phyloP scores from a whole-genome alignment of 2,888 invertebrate species.

The Eledona agricola region DNA sequence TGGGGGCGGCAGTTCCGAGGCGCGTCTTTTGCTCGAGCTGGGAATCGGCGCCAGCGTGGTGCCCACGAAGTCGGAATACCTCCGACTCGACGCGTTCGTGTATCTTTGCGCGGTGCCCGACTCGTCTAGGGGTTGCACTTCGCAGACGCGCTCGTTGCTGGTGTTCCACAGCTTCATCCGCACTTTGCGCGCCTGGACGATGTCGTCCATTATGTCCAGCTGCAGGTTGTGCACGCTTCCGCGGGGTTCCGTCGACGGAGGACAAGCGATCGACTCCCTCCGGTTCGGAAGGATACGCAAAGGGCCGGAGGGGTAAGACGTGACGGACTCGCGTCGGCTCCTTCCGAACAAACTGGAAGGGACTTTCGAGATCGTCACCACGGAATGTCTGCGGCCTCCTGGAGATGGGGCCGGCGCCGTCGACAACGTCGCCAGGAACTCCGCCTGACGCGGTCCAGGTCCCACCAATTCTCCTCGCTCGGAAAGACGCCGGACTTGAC shows the following conservation, averaged over 20 bases:
- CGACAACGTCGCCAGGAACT: slow-evolving; percentile 83
- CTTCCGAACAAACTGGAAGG: slow-evolving; percentile 80
- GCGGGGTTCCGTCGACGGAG: slow-evolving; percentile 75
- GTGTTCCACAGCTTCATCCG: slow-evolving; percentile 88
- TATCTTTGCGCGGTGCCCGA: slow-evolving; percentile 68
- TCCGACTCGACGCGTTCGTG: slow-evolving; percentile 65
- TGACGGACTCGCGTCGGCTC: slow-evolving; percentile 81
- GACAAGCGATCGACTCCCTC: slow-evolving; percentile 66
- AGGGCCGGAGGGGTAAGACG: slow-evolving; percentile 73
- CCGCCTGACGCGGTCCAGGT: slow-evolving; percentile 80
- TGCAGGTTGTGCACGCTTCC: slow-evolving; percentile 86
- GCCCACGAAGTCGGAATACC: slow-evolving; percentile 79
- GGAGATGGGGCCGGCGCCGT: slow-evolving; percentile 76
- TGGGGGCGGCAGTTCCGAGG: slow-evolving; percentile 76
- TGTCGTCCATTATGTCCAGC: slow-evolving; percentile 89
- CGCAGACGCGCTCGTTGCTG: slow-evolving; percentile 78
- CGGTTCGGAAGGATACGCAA: slow-evolving; percentile 59
- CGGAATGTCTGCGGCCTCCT: slow-evolving; percentile 84
- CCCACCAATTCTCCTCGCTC: slow-evolving; percentile 79
- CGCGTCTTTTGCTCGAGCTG: slow-evolving; percentile 67
- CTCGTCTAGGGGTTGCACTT: slow-evolving; percentile 82
- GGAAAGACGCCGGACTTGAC: slow-evolving; percentile 84
- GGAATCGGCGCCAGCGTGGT: slow-evolving; percentile 71
- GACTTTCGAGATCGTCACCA: slow-evolving; percentile 85
- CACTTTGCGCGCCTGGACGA: slow-evolving; percentile 82